Conservation (phyloP, 2,888 invertebrate species). For the Mythimna pallens region DNA sequence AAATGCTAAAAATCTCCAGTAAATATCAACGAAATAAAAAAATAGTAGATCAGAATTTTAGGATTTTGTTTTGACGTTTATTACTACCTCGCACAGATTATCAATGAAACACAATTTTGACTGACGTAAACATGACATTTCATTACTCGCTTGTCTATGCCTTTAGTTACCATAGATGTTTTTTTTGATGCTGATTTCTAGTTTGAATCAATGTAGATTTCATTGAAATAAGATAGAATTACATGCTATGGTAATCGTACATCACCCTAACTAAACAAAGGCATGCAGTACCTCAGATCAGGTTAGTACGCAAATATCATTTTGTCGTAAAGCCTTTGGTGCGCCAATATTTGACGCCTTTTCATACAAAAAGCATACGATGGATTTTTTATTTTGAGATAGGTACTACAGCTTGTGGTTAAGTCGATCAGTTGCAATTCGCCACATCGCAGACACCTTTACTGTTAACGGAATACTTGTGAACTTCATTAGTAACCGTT, state of each 20-base stretch:
- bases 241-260: too few species aligned
- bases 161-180: background rate
- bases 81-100: conserved; percentile 56
- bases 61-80: conserved; percentile 87
- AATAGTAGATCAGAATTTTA: conserved; percentile 79
- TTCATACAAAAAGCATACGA: background rate
- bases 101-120: conserved; percentile 47
- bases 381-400: background rate
- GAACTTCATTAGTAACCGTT: too few species aligned
- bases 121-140: conserved; percentile 49
- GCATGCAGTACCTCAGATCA: too few species aligned
- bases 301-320: background rate
- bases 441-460: too few species aligned
- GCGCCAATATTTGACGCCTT: background rate
- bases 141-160: conserved; percentile 12
- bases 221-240: too few species aligned
- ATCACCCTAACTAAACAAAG: too few species aligned
- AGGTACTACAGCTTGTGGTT: too few species aligned
- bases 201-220: background rate
- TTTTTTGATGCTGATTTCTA: background rate
- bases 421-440: too few species aligned
- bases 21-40: conserved; percentile 65
- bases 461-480: too few species aligned
- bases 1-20: conserved; percentile 52
- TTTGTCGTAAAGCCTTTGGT: too few species aligned